A percentile compares a stretch with the other conserved stretches of the same genome.
phyloP scores from a whole-genome alignment of 1,140 invertebrate genomes.

The Drosophila subobscura region DNA sequence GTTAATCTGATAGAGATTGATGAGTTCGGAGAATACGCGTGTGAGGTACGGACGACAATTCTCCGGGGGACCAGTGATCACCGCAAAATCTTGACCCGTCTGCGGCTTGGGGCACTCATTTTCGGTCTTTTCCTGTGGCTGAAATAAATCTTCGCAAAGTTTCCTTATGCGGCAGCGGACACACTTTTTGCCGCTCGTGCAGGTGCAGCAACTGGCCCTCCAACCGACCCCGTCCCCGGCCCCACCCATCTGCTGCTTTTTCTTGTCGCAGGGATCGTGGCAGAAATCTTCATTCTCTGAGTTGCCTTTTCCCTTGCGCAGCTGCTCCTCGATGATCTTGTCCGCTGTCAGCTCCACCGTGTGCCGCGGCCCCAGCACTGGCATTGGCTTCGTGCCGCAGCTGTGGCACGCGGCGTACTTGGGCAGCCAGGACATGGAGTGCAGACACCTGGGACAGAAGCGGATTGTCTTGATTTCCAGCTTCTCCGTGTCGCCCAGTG shows the following conservation, averaged over 20 bases:
- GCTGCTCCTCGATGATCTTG: slow-evolving; percentile 39
- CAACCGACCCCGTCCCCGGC: neutral
- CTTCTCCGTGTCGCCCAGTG: slow-evolving; percentile 26
- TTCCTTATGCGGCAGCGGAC: slow-evolving; percentile 67
- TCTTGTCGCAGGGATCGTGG: slow-evolving; percentile 19
- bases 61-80: slow-evolving; percentile 8
- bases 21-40: slow-evolving; percentile 66
- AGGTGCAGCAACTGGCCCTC: slow-evolving; percentile 54
- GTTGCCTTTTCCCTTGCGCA: slow-evolving; percentile 3
- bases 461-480: slow-evolving; percentile 42
- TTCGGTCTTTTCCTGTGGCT: neutral
- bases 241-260: neutral
- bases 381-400: slow-evolving; percentile 43
- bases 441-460: slow-evolving; percentile 60
- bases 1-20: slow-evolving; percentile 56
- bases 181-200: slow-evolving; percentile 42
- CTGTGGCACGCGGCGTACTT: slow-evolving; percentile 46
- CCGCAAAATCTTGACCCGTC: slow-evolving; percentile 48
- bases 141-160: slow-evolving; percentile 59
- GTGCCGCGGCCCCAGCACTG: slow-evolving; percentile 6
- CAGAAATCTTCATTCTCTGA: slow-evolving; percentile 13
- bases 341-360: slow-evolving; percentile 23
- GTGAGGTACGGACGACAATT: slow-evolving; percentile 60
- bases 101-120: slow-evolving; percentile 10
- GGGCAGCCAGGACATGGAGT: slow-evolving; percentile 64